A percentile compares a stretch with the other conserved stretches of the same genome.
phyloP scores from a whole-genome alignment of 2,888 invertebrate species.

The Tanytarsus gracilentus region DNA sequence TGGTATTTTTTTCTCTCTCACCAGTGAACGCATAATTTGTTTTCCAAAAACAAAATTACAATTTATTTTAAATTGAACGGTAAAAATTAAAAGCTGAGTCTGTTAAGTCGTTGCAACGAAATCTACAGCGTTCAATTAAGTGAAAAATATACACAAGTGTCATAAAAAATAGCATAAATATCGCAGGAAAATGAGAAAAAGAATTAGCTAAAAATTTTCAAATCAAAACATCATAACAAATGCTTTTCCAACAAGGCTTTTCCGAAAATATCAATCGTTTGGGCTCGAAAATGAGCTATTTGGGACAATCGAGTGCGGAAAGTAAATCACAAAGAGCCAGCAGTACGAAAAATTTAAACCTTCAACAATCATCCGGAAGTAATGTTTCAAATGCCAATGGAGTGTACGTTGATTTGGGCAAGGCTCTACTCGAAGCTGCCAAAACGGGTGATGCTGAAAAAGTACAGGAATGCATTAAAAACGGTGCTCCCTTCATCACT shows the following conservation, averaged over 20 bases:
- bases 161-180: too few species aligned
- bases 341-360: constrained; percentile 11
- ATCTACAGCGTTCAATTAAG: too few species aligned
- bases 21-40: too few species aligned
- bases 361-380: constrained; percentile 20
- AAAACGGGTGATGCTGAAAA: constrained; percentile 67
- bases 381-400: constrained; percentile 19
- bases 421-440: constrained; percentile 68
- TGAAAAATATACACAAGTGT: too few species aligned
- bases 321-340: background rate
- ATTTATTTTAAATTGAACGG: too few species aligned
- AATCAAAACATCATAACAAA: constrained; percentile 1
- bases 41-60: too few species aligned
- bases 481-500: constrained; percentile 84
- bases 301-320: background rate
- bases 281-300: constrained; percentile 5
- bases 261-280: background rate
- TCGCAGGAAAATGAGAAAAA: background rate
- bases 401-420: constrained; percentile 67
- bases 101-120: too few species aligned
- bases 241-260: background rate
- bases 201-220: constrained; percentile 1
- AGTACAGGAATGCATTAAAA: constrained; percentile 67
- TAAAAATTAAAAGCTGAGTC: too few species aligned
- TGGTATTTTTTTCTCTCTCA: too few species aligned